These are phyloP conservation scores for Pristiophorus japonicus DNA, from an alignment of 2,113 vertebrate genomes.

Conservation along the genomic window DNA sequence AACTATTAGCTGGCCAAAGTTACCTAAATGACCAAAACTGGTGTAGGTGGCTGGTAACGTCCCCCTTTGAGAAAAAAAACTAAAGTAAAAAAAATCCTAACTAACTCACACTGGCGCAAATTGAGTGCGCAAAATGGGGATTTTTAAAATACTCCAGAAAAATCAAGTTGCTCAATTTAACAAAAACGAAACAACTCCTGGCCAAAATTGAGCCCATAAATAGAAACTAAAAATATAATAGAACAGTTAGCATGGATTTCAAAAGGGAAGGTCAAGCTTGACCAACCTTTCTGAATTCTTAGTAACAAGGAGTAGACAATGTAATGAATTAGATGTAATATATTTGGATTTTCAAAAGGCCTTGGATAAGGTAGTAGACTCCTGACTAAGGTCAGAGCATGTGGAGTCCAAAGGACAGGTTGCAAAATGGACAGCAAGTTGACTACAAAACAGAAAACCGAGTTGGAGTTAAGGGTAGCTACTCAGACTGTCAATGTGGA, in stretches of 20 bases:
- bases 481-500: not conserved
- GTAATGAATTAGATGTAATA: not conserved
- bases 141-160: no score
- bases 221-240: not conserved
- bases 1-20: no score
- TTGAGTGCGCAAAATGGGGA: no score
- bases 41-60: no score
- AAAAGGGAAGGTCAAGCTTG: not conserved
- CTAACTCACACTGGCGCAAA: no score
- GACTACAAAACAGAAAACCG: not conserved
- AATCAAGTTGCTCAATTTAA: no score
- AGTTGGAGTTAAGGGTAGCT: not conserved
- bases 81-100: no score
- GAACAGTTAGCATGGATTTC: not conserved
- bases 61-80: no score
- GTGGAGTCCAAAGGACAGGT: not conserved
- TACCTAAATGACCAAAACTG: no score
- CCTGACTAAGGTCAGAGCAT: not conserved
- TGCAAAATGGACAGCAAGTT: not conserved
- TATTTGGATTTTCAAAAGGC: not conserved
- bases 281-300: not conserved
- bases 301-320: not conserved
- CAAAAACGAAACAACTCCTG: no score
- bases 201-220: no score
- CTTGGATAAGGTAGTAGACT: not conserved